Evolutionary conservation across 64 coral and sea anemone genomes (phyloP), one percentile per base, ranked within the genome.

Genomic region (Exaiptasia diaphana): DNA sequence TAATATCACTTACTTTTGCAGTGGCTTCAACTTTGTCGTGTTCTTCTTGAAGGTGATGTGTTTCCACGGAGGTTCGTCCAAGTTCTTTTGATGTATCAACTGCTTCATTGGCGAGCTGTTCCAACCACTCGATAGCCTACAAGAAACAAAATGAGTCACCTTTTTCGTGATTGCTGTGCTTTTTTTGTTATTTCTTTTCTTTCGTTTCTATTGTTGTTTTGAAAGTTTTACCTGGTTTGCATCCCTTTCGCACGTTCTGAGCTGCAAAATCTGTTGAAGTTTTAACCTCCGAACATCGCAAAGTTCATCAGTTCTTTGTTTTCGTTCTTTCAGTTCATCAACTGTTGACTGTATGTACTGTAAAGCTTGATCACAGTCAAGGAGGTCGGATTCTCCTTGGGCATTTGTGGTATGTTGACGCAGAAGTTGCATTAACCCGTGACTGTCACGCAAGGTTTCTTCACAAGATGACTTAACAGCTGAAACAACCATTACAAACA

Each of bases 261-360:
- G 81, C 67, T 99, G 95, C 48, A 99, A 42, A 22, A 99, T 50
- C 77, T 99, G 95, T 53, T 99, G 95, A 3, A 99, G 80, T 85
- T 99, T 99, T 49, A 99, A 79, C 67, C 90, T 99, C 38, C 95
- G 83, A 30, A 99, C 95, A 71, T 99, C 95, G 57, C 95, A 85
- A 39, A 99, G 68, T 68, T 99, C 95, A 56, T 99, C 95, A 8
- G 90, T 93, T 23, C 95, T 79, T 53, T 93, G 79, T 37, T 93
- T 99, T 35, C 95, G 90, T 67, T 86, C 95, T 17, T 67, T 83
- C 2, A 99, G 85, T 50, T 99, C 95, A 49, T 99, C 95, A 13
- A 99, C 57, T 10, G 86, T 85, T 12, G 85, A 79, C 32, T 82
- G 85, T 49, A 99, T 83, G 72, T 99, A 84, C 64, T 70, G 78